A percentile compares a stretch with the other conserved stretches of the same genome.
Evolutionary conservation across 2,797 vertebrate genomes (phyloP).

Genomic region (Dendrocincla tyrannina): DNA sequence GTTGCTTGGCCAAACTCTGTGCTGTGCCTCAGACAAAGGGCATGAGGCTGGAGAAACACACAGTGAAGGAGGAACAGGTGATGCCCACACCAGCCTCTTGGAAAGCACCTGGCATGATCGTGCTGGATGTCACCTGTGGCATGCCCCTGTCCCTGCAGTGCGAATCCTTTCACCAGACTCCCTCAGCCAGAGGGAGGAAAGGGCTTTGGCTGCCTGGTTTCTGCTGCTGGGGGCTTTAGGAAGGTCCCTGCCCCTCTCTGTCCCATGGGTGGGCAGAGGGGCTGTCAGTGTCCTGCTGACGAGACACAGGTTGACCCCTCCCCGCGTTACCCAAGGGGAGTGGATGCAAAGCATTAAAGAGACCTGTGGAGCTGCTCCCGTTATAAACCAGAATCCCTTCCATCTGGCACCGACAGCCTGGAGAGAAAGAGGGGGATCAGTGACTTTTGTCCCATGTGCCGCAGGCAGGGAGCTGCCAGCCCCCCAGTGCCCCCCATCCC

Average conservation of each 20-base stretch:
- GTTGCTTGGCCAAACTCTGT: background rate
- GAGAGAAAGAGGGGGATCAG: background rate
- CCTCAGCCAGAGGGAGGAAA: background rate
- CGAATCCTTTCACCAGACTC: background rate
- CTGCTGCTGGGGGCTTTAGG: background rate
- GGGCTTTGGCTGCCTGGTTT: background rate
- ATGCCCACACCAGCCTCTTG: background rate
- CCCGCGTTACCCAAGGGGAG: fast-evolving
- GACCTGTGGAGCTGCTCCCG: background rate
- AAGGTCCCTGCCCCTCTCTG: background rate
- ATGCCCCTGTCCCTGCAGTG: background rate
- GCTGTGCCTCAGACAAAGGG: background rate
- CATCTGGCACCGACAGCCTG: background rate
- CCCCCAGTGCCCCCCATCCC: fast-evolving
- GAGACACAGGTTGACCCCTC: too few species aligned
- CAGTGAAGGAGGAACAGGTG: background rate
- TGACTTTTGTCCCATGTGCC: fast-evolving
- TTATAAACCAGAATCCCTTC: background rate
- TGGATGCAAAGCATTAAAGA: background rate
- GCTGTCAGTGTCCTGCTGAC: fast-evolving
- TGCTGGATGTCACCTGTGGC: background rate
- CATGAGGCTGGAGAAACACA: background rate
- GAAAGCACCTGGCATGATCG: fast-evolving
- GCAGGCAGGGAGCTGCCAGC: background rate
- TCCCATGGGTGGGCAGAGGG: background rate